phyloP scores from a whole-genome alignment of 1,140 invertebrate genomes.

The Caenorhabditis remanei region DNA sequence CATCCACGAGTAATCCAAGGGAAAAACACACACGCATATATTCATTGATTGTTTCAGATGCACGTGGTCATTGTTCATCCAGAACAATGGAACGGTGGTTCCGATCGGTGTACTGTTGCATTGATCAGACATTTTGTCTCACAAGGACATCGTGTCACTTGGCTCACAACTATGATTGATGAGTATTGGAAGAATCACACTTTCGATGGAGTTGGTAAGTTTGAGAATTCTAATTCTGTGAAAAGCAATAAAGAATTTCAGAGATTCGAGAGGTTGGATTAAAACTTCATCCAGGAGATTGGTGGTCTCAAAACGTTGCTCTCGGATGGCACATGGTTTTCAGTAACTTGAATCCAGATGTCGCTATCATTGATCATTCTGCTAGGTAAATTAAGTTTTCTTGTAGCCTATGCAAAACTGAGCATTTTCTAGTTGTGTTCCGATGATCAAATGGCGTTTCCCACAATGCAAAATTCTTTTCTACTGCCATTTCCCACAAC shows the following conservation, averaged over 20 bases:
- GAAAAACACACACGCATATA: background rate
- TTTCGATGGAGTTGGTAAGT: slow-evolving; percentile 74
- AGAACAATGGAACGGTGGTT: slow-evolving; percentile 78
- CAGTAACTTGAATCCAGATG: slow-evolving; percentile 72
- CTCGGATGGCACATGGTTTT: slow-evolving; percentile 71
- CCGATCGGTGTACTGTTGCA: slow-evolving; percentile 75
- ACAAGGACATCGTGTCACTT: slow-evolving; percentile 70
- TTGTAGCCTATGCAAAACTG: background rate
- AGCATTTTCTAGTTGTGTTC: slow-evolving; percentile 73
- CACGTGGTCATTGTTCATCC: slow-evolving; percentile 77
- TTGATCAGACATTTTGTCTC: slow-evolving; percentile 74
- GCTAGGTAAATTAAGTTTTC: slow-evolving; percentile 66
- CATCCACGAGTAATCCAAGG: background rate
- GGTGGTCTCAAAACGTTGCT: slow-evolving; percentile 76
- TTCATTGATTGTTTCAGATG: slow-evolving; percentile 67
- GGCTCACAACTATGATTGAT: slow-evolving; percentile 78
- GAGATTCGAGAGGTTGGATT: slow-evolving; percentile 73
- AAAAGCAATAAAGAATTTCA: slow-evolving; percentile 46
- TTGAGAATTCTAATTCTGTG: background rate
- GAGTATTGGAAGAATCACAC: slow-evolving; percentile 75
- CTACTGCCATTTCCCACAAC: slow-evolving; percentile 78
- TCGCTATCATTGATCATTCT: slow-evolving; percentile 75
- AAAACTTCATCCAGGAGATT: slow-evolving; percentile 76
- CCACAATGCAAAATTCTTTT: slow-evolving; percentile 73
- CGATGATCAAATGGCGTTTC: slow-evolving; percentile 77